Evolutionary conservation across 1,140 invertebrate genomes (phyloP), one percentile per base, ranked within the genome.

Genomic region (Ridgeia piscesae): DNA sequence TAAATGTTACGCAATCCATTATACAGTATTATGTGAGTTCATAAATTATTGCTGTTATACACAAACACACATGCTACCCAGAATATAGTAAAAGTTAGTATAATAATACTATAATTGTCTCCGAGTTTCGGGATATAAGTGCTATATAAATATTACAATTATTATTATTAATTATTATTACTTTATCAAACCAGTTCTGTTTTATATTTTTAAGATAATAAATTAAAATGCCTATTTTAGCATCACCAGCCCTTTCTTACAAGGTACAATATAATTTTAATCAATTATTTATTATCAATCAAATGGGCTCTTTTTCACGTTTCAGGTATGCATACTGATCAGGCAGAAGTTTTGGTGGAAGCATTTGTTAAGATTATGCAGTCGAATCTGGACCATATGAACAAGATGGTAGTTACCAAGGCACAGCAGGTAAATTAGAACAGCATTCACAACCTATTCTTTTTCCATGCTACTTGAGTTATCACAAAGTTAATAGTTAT

Each of bases 351-450:
- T 34, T n/a, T 92, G 34, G 92, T 92, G 27, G 77, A 92, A n/a
- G 89, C 90, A 58, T 89, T 93, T 34, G 42, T 91, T 88, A 34
- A 93, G 4, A 92, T 95, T 35, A 94, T 94, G n/a, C 94, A 94
- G 58, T 93, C 93, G 89, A 93, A 95, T 33, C 92, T 94, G 33
- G 95, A 96, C 42, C 93, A 94, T 42, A 95, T 95, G 89, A 93
- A 93, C 31, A 94, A 94, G 90, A 94, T 94, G 34, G 94, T 95
- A 93, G 94, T 95, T 31, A 95, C 94, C 21, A 95, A 95, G 93
- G 58, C 93, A 35, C 94, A 95, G 88, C 94, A 95, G 94, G 95
- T 95, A 93, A 91, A 6, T 92, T 34, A 90, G 34, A 42, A 42
- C 42, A 42, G 42, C 42, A 42, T 42, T 42, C 42, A 6, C 4